Evolutionary conservation across 2,888 invertebrate species (phyloP), one percentile per base, ranked within the genome.

Genomic region (Allacma fusca): DNA sequence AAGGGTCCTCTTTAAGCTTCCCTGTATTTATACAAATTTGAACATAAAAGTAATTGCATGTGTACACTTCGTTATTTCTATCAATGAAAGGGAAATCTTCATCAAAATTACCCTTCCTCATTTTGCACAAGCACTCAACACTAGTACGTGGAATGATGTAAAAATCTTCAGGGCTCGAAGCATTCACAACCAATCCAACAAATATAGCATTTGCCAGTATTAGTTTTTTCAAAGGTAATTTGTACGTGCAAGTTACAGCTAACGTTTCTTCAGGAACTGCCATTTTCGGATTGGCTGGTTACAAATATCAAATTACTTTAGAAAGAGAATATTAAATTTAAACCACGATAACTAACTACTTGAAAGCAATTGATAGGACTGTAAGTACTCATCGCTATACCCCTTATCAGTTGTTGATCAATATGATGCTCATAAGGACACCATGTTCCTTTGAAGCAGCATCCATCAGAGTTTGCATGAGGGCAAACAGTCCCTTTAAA

Each of bases 401-500:
- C 65, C 43, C 5, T 44, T 19, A 74, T 43, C 43, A 16, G 28
- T 1, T 29, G 19, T 40, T 43, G 62, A 26, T 74, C 74, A 43
- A 74, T 74, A 40, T 74, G 74, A 64, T 74, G 59, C 23, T 34
- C 34, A 43, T 43, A 59, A 28, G 40, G 64, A 40, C 74, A 74
- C 26, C 62, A 24, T 16, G 9, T 2, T 43, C 74, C 74, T 24
- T 74, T 74, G 40, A 34, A 74, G 29, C 74, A 74, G 19, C 34
- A 2, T 21, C 64, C 64, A n/a, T 1, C 23, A 13, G 23, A 34
- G 19, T 74, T 59, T 19, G 74, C 59, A 64, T 64, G 62, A 0
- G 74, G 74, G 40, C 74, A 74, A 7, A 74, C 0, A 16, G 74
- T 23, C 21, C 74, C 74, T 23, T 16, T n/a, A 21, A 64, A 64